Conservation (phyloP, 2,113 vertebrate species). For the Phylloscopus trochilus region DNA sequence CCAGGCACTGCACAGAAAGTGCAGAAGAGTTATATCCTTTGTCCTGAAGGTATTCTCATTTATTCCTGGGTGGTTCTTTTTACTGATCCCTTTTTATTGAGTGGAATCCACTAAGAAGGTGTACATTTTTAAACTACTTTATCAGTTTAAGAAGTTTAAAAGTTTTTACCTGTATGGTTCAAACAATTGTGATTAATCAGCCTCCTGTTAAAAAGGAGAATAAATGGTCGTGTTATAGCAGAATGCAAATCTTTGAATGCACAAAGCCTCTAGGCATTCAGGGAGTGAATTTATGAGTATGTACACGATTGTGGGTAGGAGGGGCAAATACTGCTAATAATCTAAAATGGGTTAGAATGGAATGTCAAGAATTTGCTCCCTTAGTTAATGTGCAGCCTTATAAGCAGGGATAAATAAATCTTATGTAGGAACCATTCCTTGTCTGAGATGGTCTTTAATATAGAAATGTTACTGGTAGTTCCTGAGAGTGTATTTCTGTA, state of each 20-base stretch:
- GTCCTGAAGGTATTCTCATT: neutral
- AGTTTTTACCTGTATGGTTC: neutral
- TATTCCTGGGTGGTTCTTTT: neutral
- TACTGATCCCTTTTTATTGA: neutral
- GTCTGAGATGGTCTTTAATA: neutral
- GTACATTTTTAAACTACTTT: neutral
- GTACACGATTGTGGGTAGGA: neutral
- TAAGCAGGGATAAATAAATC: neutral
- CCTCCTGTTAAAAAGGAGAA: neutral
- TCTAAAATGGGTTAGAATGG: neutral
- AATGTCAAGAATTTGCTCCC: neutral
- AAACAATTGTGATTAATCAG: neutral
- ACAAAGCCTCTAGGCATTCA: neutral
- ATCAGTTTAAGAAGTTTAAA: neutral
- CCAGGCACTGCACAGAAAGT: neutral
- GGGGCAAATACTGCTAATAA: neutral
- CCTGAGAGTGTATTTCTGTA: neutral
- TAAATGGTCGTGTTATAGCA: neutral
- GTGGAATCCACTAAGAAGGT: neutral
- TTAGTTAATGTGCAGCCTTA: neutral
- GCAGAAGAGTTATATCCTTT: neutral
- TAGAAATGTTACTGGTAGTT: neutral
- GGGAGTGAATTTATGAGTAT: neutral
- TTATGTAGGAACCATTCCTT: neutral
- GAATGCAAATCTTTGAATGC: neutral